Evolutionary conservation across 2,797 vertebrate genomes (phyloP).

Genomic region (Gymnopithys bicolor): DNA sequence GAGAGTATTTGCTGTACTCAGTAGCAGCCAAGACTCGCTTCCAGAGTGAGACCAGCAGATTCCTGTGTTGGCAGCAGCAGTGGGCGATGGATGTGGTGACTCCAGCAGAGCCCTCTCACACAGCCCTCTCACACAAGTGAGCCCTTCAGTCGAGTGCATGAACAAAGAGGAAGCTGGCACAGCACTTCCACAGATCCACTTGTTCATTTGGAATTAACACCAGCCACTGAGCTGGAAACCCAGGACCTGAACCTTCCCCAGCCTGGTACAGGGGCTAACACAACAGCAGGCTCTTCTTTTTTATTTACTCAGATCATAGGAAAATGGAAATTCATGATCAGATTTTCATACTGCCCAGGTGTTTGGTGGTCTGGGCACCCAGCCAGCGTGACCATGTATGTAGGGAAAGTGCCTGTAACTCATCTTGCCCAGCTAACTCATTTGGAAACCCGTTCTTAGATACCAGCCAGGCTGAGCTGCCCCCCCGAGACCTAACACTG

Average conservation of each 20-base stretch:
- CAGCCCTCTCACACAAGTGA: not conserved
- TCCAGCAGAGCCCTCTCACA: constrained; percentile 1
- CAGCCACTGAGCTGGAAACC: constrained; percentile 29
- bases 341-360: constrained; percentile 35
- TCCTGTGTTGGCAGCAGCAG: not conserved
- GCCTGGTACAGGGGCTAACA: not conserved
- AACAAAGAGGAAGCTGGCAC: constrained; percentile 16
- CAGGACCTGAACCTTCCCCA: not conserved
- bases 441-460: constrained; percentile 17
- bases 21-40: not conserved
- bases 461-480: constrained; percentile 24
- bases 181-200: not conserved
- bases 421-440: not conserved
- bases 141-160: not conserved
- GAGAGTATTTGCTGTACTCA: not conserved
- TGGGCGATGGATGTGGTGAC: not conserved
- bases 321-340: constrained; percentile 1
- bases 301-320: constrained; percentile 31
- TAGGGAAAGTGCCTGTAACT: not conserved
- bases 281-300: constrained; percentile 11
- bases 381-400: not conserved
- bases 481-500: not conserved
- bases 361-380: constrained; percentile 18
- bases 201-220: not conserved
- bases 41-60: not conserved